Base-by-base conservation (phyloP, 2,888 invertebrate species). In the Anthophora plumipes region DNA sequence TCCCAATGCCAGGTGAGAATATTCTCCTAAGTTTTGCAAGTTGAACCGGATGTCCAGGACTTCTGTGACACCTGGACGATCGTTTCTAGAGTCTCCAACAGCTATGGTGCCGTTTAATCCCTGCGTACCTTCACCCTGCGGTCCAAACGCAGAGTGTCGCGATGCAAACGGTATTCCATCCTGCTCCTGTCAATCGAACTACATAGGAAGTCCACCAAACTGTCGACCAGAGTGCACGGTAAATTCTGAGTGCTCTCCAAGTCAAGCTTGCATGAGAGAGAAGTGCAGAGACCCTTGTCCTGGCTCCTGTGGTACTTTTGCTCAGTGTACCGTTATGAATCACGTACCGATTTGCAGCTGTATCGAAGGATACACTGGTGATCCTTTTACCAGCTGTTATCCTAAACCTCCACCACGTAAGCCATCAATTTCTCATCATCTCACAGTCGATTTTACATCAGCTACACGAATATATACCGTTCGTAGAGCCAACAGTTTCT, bases 331-430 rank as follows among this genome's bases (percentile, higher is more conserved):
- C 85, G 97, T 97, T 85, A 95, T 96, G 88, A 96, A 96, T 92
- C 98, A 98, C 93, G 96, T 96, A 89, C 97, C 98, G 20, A 94
- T 96, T 86, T 98, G 98, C 93, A 96, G 96, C 88, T 98, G 98
- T 92, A 94, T 95, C 86, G 95, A 95, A 82, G 96, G 96, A 88
- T 97, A 96, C 92, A 96, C 96, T 12, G 98, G 98, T 59, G 97
- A 98, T 95, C 97, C 98, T 81, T 97, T 97, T 93, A 95, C 95
- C 88, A 96, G 96, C 89, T 97, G 97, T 91, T 72, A 70, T 52
- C 64, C 67, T 7, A 77, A 76, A n/a, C 82, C 83, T 43, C 61
- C 61, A 0, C 9, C 69, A 59, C 77, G 86, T 86, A 84, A 83
- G 86, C 59, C 48, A 12, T 1, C 9, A 1, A 1, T 9, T 12